Conservation (phyloP, 2,888 invertebrate species). For the Chalcis sispes region DNA sequence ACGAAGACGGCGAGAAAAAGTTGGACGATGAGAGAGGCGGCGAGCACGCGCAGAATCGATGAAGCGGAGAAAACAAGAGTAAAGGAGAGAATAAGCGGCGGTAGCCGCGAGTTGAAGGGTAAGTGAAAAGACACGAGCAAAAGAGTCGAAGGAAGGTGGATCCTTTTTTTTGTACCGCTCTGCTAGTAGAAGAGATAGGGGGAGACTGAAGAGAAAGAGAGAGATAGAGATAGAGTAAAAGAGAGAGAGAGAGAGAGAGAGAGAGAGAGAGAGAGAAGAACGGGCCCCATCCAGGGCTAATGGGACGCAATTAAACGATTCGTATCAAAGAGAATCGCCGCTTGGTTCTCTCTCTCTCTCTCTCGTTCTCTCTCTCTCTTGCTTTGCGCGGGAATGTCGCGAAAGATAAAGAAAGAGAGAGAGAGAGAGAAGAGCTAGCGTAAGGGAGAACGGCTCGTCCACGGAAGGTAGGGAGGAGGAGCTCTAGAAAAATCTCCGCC, state of each 20-base stretch:
- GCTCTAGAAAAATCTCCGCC: constrained; percentile 76
- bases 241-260: constrained; percentile 37
- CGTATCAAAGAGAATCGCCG: constrained; percentile 75
- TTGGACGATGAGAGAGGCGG: constrained; percentile 67
- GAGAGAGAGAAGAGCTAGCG: constrained; percentile 35
- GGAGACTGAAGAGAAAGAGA: constrained; percentile 44
- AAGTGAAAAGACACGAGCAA: constrained; percentile 60
- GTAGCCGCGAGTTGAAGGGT: constrained; percentile 54
- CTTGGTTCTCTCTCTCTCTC: constrained; percentile 65
- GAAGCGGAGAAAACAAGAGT: constrained; percentile 42
- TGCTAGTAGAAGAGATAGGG: constrained; percentile 61
- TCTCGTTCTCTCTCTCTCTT: constrained; percentile 58
- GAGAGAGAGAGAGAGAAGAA: constrained; percentile 46
- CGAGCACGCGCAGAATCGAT: constrained; percentile 56
- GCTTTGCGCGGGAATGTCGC: constrained; percentile 74
- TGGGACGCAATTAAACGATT: constrained; percentile 76
- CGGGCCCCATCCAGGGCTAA: constrained; percentile 67
- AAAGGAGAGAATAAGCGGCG: too few relatives aligned
- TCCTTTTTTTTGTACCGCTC: constrained; percentile 55
- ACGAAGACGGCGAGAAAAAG: constrained; percentile 74
- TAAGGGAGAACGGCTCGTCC: constrained; percentile 51
- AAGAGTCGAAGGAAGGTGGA: constrained; percentile 56
- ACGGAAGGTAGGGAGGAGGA: constrained; percentile 29
- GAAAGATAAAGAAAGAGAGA: constrained; percentile 64
- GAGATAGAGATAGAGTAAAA: constrained; percentile 55